These are phyloP conservation scores for Chascanopsetta lugubris DNA, from an alignment of 2,113 vertebrate species.

Conservation along the genomic window DNA sequence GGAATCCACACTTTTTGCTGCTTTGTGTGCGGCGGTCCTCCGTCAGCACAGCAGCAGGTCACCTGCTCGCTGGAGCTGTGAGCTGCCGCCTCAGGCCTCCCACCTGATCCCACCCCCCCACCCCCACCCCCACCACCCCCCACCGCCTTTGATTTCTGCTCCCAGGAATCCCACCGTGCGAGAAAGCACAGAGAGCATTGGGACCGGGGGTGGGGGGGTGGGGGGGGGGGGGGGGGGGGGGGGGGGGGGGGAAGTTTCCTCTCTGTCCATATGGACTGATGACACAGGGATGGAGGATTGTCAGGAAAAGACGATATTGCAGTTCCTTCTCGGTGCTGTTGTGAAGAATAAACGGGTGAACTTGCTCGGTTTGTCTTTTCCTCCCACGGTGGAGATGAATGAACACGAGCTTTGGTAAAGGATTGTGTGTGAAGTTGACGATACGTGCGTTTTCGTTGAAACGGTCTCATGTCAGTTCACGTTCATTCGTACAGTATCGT, in stretches of 20 bases:
- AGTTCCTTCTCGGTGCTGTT: constrained; percentile 1
- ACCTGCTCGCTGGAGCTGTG: constrained; percentile 43
- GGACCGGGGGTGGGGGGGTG: too few relatives aligned
- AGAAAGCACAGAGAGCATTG: constrained; percentile 40
- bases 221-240: too few relatives aligned
- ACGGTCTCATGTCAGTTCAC: too few relatives aligned
- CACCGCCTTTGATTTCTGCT: constrained; percentile 44
- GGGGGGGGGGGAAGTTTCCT: too few relatives aligned
- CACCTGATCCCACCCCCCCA: constrained; percentile 52
- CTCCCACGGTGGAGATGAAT: too few relatives aligned
- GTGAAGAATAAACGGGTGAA: constrained; percentile 9
- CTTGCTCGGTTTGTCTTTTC: constrained; percentile 6
- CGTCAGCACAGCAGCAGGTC: constrained; percentile 75
- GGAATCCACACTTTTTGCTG: constrained; percentile 67
- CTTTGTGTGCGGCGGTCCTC: constrained; percentile 74
- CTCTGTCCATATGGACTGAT: constrained; percentile 46
- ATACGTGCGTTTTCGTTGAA: too few relatives aligned
- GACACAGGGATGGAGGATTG: constrained; percentile 25
- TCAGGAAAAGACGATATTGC: neutral
- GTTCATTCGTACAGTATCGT: too few relatives aligned
- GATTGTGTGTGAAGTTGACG: too few relatives aligned
- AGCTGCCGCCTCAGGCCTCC: constrained; percentile 53
- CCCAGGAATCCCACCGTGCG: constrained; percentile 24
- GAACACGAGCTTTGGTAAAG: neutral
- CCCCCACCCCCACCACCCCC: too few relatives aligned